phyloP scores from a whole-genome alignment of 2,797 vertebrate genomes.

The Neosilurus mollespiculum region DNA sequence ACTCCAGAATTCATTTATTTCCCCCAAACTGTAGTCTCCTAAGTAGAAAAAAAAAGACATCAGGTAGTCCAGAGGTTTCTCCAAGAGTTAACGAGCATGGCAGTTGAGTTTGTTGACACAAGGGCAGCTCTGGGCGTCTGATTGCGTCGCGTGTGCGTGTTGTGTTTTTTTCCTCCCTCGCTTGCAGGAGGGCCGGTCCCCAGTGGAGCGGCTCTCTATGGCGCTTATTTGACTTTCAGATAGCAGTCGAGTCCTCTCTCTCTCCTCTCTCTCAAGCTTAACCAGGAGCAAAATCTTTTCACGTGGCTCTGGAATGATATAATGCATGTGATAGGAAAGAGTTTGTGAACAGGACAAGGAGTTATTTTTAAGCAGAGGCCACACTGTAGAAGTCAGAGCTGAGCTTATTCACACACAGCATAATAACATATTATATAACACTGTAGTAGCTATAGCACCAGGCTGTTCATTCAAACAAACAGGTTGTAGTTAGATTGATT shows the following conservation, averaged over 20 bases:
- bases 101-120: conserved; percentile 24
- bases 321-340: conserved; percentile 57
- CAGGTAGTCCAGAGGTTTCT: conserved; percentile 41
- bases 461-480: not conserved
- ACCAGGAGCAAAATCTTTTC: conserved; percentile 41
- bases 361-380: not conserved
- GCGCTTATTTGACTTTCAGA: conserved; percentile 63
- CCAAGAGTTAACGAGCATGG: conserved; percentile 20
- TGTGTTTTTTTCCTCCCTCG: conserved; percentile 25
- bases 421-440: too few species aligned
- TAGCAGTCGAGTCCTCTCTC: conserved; percentile 41
- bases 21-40: conserved; percentile 48
- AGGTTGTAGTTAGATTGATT: too few species aligned
- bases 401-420: not conserved
- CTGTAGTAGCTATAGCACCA: not conserved
- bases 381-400: not conserved
- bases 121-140: conserved; percentile 11
- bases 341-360: not conserved
- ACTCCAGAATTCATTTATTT: conserved; percentile 66
- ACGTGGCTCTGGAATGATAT: conserved; percentile 55
- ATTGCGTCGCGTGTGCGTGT: not conserved
- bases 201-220: conserved; percentile 66
- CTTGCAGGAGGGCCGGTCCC: conserved; percentile 57
- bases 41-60: conserved; percentile 24
- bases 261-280: not conserved